Base-by-base conservation (phyloP, 1,140 invertebrate species). In the Patella vulgata region DNA sequence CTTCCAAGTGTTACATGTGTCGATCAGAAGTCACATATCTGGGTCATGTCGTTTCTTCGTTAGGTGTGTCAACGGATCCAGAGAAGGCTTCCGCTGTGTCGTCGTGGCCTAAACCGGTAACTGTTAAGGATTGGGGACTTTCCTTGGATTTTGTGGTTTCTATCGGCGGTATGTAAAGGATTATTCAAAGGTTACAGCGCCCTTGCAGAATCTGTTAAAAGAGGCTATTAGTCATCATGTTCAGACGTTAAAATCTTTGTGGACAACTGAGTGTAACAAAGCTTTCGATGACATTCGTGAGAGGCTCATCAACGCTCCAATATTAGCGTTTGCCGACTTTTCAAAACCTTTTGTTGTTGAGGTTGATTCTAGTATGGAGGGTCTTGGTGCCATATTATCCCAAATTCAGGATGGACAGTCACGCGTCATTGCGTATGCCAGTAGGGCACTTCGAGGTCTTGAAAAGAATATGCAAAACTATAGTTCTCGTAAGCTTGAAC, bases 101-200 rank as follows among this genome's bases (percentile, higher is more conserved):
- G 23, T 58, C 65, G 9, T 77, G 61, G 59, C 66, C 74, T 19
- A 25, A 36, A 17, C 66, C 70, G n/a, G 75, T 57, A 47, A 79
- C 65, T 48, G 53, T 74, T 5, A 78, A 79, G 40, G 77, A 85
- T 33, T 30, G 87, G 0, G 61, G 81, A 47, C 33, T 71, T 17
- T 87, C 88, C 64, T 27, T 87, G 2, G 86, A 86, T 2, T 62
- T 87, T 17, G 75, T 33, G 74, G 77, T 47, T 86, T 82, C 63
- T 81, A 81, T 60, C 43, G 78, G 4, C 71, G 74, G 56, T 85
- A 83, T 68, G 69, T 85, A 19, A 79, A 65, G 23, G 51, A 43
- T 5, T 65, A 64, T 64, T 64, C 83, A n/a, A 56, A 76, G 63
- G 46, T 77, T 9, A 81, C 81, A 6, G 66, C 62, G 40, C 69